These are phyloP conservation scores for Homarus gammarus DNA, from an alignment of 2,888 invertebrate species.

Conservation along the genomic window DNA sequence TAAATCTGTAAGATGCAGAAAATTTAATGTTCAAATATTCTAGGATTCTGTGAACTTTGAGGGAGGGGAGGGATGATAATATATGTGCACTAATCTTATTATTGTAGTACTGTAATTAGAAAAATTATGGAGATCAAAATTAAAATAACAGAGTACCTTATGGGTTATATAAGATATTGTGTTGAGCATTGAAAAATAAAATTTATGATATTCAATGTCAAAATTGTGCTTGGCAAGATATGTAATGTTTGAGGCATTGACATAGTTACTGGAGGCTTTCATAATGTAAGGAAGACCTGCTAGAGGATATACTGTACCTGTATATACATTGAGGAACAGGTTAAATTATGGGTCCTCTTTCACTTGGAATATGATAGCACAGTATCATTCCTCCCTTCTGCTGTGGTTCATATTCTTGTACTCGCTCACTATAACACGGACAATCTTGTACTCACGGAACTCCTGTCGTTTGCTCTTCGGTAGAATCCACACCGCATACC, in stretches of 20 bases:
- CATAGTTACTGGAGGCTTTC: neutral
- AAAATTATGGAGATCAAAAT: neutral
- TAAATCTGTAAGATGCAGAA: slow-evolving; percentile 13
- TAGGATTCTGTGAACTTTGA: neutral
- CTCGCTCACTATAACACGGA: neutral
- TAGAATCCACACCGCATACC: neutral
- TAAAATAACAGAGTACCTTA: neutral
- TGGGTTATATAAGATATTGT: neutral
- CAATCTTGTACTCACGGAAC: slow-evolving; percentile 12
- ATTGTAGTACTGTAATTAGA: neutral
- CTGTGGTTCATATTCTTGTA: neutral
- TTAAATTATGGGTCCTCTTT: neutral
- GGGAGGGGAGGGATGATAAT: neutral
- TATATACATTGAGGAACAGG: neutral
- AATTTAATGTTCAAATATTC: slow-evolving; percentile 1
- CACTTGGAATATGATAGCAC: neutral
- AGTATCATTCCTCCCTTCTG: neutral
- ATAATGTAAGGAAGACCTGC: neutral
- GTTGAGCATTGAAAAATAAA: neutral
- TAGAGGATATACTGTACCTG: neutral
- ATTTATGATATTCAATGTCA: neutral
- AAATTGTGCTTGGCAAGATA: neutral
- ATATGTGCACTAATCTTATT: neutral
- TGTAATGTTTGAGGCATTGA: neutral
- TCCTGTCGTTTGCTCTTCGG: neutral